Conservation (phyloP, 2,797 vertebrate species). For the Oreochromis mossambicus region DNA sequence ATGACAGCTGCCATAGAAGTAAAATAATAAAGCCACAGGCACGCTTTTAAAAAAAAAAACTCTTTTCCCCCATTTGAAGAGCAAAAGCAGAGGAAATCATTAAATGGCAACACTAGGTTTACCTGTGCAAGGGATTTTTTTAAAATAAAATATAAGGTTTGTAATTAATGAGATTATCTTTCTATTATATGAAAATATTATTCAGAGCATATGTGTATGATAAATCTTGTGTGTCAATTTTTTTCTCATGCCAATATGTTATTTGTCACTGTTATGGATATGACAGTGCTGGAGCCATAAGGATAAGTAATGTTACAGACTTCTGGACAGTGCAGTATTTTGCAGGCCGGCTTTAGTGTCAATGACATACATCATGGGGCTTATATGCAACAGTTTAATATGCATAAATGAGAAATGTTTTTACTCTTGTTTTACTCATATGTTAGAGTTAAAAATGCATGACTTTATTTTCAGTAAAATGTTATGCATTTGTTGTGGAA, state of each 20-base stretch:
- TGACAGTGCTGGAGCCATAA: neutral
- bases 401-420: neutral
- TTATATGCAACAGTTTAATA: neutral
- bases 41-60: neutral
- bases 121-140: neutral
- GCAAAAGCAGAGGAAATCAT: neutral
- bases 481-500: neutral
- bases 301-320: neutral
- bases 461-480: neutral
- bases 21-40: constrained; percentile 39
- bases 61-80: neutral
- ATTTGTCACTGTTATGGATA: neutral
- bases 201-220: neutral
- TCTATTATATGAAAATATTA: neutral
- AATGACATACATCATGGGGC: neutral
- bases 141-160: neutral
- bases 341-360: neutral
- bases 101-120: neutral
- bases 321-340: neutral
- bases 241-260: neutral
- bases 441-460: neutral
- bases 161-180: neutral
- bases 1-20: constrained; percentile 60
- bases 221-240: neutral
- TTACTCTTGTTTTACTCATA: neutral